These are phyloP conservation scores for Eulemur rubriventer DNA, from an alignment of 2,797 vertebrate species.

Conservation along the genomic window DNA sequence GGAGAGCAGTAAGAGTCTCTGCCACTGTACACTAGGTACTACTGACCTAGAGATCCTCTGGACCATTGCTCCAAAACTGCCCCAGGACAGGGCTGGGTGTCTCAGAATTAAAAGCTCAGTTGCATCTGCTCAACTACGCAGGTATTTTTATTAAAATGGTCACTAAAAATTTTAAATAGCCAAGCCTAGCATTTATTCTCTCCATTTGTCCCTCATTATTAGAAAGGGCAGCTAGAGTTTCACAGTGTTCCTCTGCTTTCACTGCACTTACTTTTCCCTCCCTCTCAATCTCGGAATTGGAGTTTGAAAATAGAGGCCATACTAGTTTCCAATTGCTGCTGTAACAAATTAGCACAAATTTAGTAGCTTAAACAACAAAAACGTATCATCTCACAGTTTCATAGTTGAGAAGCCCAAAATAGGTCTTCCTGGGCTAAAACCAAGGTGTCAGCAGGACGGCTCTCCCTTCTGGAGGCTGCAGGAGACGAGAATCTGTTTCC, in stretches of 20 bases:
- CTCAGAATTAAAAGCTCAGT: slow-evolving; percentile 22
- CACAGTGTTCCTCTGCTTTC: neutral
- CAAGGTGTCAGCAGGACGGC: neutral
- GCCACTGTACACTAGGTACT: neutral
- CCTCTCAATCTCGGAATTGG: neutral
- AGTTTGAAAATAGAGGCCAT: neutral
- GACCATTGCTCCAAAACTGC: neutral
- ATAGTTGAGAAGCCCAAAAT: neutral
- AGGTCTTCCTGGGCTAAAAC: neutral
- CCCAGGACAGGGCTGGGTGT: neutral
- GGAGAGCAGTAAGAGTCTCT: neutral
- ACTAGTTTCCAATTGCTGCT: neutral
- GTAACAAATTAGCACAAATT: neutral
- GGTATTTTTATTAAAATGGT: neutral
- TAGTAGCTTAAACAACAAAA: neutral
- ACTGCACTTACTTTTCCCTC: neutral
- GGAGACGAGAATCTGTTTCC: neutral
- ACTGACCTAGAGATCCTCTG: neutral
- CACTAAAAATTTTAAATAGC: neutral
- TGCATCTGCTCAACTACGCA: neutral
- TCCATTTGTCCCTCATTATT: neutral
- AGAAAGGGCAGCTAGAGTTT: neutral
- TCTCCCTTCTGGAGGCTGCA: neutral
- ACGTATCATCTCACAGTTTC: neutral
- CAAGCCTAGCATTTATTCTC: neutral